Conservation (phyloP, 2,113 vertebrate species). For the Bos indicus region DNA sequence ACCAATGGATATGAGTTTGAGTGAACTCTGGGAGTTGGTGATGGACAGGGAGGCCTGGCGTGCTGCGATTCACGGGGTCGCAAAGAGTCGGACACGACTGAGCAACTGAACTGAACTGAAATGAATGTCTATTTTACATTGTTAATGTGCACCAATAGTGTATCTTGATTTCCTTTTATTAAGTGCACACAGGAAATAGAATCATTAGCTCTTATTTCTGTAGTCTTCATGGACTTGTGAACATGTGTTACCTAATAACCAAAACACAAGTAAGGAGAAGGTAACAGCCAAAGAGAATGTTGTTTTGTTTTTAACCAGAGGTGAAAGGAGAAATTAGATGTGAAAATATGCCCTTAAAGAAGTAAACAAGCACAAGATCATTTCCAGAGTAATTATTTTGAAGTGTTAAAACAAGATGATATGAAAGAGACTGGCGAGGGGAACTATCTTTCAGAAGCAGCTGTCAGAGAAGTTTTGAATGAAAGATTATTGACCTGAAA, state of each 20-base stretch:
- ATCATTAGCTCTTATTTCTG: not conserved
- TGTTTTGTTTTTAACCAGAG: not conserved
- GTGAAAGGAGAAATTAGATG: not conserved
- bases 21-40: no score
- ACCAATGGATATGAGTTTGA: not conserved
- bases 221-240: slow-evolving; percentile 3
- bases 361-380: not conserved
- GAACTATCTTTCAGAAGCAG: not conserved
- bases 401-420: not conserved
- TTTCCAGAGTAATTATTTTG: not conserved
- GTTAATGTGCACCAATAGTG: not conserved
- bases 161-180: not conserved
- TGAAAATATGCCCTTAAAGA: not conserved
- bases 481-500: not conserved
- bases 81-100: no score
- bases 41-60: no score
- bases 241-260: not conserved
- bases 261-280: not conserved
- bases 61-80: no score
- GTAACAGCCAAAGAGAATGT: not conserved
- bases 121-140: not conserved
- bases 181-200: not conserved
- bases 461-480: not conserved
- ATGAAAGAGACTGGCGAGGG: not conserved
- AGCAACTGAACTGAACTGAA: no score